Evolutionary conservation across 2,888 invertebrate genomes (phyloP).

Genomic region (Baronia brevicornis): DNA sequence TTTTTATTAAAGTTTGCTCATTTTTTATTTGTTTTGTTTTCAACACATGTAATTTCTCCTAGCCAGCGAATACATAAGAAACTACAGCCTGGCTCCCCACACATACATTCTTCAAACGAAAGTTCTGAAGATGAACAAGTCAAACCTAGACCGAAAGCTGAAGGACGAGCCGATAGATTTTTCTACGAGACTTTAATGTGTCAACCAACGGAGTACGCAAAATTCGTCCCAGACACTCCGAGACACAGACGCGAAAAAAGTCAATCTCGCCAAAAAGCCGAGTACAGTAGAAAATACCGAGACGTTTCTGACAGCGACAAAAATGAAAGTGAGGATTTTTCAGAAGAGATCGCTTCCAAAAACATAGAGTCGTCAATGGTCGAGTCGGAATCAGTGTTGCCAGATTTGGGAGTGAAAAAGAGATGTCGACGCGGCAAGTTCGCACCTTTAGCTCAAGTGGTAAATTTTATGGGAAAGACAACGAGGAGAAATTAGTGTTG

Average conservation of each 20-base stretch:
- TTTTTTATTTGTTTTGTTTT: too few relatives aligned
- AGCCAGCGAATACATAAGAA: conserved; percentile 43
- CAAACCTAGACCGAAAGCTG: conserved; percentile 35
- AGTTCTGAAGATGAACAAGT: conserved; percentile 48
- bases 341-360: conserved; percentile 49
- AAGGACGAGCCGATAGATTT: conserved; percentile 47
- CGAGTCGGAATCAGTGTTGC: conserved; percentile 48
- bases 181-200: conserved; percentile 64
- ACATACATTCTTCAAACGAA: conserved; percentile 44
- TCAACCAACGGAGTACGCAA: conserved; percentile 35
- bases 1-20: too few relatives aligned
- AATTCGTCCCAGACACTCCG: conserved; percentile 31
- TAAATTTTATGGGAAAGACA: conserved; percentile 62
- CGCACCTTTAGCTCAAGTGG: conserved; percentile 54
- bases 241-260: conserved; percentile 34
- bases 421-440: conserved; percentile 47
- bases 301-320: conserved; percentile 47
- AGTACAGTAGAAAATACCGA: conserved; percentile 38
- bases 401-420: conserved; percentile 46
- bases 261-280: conserved; percentile 30
- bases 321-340: conserved; percentile 47
- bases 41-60: too few relatives aligned
- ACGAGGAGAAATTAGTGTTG: conserved; percentile 44
- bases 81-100: conserved; percentile 35
- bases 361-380: conserved; percentile 47